Conservation (phyloP, 1,140 invertebrate species). For the Maconellicoccus hirsutus region DNA sequence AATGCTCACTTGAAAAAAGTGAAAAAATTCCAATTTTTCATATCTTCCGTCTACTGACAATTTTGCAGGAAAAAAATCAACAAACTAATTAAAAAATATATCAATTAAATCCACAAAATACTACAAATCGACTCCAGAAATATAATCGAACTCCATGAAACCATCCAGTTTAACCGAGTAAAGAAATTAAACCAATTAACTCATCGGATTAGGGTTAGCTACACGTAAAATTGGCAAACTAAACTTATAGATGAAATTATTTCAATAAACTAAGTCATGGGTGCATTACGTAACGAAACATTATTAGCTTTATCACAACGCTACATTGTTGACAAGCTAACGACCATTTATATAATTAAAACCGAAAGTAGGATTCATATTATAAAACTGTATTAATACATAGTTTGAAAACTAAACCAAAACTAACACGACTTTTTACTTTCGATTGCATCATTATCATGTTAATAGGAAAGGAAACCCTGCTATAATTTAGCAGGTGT, state of each 20-base stretch:
- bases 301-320: not conserved
- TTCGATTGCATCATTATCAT: not conserved
- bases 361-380: not conserved
- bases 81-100: no score
- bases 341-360: conserved; percentile 5
- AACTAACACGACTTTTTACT: conserved; percentile 3
- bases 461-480: not conserved
- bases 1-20: no score
- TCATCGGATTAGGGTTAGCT: no score
- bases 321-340: not conserved
- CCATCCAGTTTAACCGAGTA: no score
- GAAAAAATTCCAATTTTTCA: no score
- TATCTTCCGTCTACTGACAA: no score
- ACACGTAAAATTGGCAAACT: no score
- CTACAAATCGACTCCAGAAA: no score
- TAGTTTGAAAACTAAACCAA: not conserved
- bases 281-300: not conserved
- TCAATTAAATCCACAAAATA: no score
- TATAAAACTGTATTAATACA: not conserved
- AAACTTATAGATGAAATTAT: not conserved
- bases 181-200: no score
- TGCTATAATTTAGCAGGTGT: not conserved
- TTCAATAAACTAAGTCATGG: conserved; percentile 4
- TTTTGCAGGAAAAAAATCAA: no score
- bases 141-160: no score